A percentile compares a stretch with the other conserved stretches of the same genome.
Conservation (phyloP, 1,140 invertebrate species). For the Drosophila takahashii region DNA sequence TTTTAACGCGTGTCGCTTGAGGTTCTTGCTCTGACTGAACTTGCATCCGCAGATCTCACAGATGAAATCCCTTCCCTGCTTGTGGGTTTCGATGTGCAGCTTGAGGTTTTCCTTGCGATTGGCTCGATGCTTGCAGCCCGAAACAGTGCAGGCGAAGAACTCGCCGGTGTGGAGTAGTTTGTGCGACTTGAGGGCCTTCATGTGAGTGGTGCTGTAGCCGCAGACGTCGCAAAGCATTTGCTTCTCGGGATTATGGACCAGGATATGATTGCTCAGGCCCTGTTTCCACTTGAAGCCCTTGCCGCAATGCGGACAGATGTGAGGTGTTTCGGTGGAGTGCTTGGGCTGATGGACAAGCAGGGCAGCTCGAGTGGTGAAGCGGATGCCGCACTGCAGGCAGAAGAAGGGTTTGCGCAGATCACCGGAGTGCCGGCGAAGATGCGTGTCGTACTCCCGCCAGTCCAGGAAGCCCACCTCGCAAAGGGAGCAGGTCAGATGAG, state of each 20-base stretch:
- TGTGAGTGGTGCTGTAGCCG: conserved; percentile 87
- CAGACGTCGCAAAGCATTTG: conserved; percentile 88
- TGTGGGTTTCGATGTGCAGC: conserved; percentile 86
- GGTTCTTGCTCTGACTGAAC: conserved; percentile 85
- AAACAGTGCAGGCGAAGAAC: conserved; percentile 85
- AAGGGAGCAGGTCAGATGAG: conserved; percentile 85
- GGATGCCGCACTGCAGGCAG: conserved; percentile 85
- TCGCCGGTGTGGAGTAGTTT: conserved; percentile 86
- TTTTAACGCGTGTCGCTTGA: conserved; percentile 85
- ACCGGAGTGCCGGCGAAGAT: conserved; percentile 85
- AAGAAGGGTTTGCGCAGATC: conserved; percentile 85
- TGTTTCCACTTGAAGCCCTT: conserved; percentile 89
- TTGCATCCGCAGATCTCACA: conserved; percentile 86
- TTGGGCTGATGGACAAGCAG: conserved; percentile 86
- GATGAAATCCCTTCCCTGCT: conserved; percentile 86
- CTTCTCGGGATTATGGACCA: conserved; percentile 86
- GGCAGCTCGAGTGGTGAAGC: conserved; percentile 86
- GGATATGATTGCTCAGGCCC: conserved; percentile 86
- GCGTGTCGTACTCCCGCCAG: conserved; percentile 84
- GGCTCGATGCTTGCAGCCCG: conserved; percentile 85
- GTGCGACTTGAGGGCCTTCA: conserved; percentile 87
- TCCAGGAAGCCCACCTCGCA: conserved; percentile 85
- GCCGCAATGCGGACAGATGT: conserved; percentile 86
- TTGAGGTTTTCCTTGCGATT: conserved; percentile 86
- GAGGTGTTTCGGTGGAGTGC: conserved; percentile 86